These are phyloP conservation scores for Limnephilus lunatus DNA, from an alignment of 2,888 invertebrate genomes.

Conservation along the genomic window DNA sequence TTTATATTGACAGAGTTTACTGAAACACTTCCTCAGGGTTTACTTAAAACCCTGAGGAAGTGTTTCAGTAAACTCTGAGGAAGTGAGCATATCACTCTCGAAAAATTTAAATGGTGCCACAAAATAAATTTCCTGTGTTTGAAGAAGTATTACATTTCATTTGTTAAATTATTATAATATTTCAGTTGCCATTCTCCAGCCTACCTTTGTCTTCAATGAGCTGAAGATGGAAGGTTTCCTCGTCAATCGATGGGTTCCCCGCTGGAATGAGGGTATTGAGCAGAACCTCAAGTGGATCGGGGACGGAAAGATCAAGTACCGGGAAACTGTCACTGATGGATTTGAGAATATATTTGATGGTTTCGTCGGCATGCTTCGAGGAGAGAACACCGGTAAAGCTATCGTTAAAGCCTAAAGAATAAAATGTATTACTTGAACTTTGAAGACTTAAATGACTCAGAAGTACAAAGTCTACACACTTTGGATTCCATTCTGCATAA, in stretches of 20 bases:
- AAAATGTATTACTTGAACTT: not conserved
- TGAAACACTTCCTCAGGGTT: no score
- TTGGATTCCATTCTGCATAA: not conserved
- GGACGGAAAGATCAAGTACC: slow-evolving; percentile 83
- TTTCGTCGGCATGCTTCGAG: slow-evolving; percentile 80
- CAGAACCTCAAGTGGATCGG: slow-evolving; percentile 81
- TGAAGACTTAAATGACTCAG: not conserved
- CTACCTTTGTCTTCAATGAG: slow-evolving; percentile 77
- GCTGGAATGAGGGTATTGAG: slow-evolving; percentile 81
- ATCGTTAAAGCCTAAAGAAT: slow-evolving; percentile 78
- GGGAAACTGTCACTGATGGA: slow-evolving; percentile 83
- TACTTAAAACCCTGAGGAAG: no score
- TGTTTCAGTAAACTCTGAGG: no score
- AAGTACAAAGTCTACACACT: not conserved
- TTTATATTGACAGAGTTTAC: no score
- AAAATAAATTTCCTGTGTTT: no score
- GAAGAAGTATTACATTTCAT: no score
- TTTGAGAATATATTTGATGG: slow-evolving; percentile 86
- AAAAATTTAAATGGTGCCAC: no score
- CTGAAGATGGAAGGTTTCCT: slow-evolving; percentile 82
- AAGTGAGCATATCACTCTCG: no score
- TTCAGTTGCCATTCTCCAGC: slow-evolving; percentile 75
- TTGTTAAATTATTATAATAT: slow-evolving; percentile 51
- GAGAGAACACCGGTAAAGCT: slow-evolving; percentile 85
- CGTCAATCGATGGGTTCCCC: slow-evolving; percentile 77